Evolutionary conservation across 2,888 invertebrate genomes (phyloP).

Genomic region (Melipona beecheii): DNA sequence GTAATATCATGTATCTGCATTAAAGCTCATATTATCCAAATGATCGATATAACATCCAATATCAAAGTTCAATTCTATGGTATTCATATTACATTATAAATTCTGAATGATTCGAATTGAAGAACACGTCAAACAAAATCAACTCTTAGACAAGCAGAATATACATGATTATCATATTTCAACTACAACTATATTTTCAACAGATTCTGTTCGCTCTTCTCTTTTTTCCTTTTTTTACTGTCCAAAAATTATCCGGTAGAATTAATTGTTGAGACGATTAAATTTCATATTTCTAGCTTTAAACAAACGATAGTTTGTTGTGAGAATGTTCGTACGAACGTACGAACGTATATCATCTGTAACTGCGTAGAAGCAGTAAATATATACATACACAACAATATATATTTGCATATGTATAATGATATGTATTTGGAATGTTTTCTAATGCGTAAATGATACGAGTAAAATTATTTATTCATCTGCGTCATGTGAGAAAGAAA

Average conservation of each 20-base stretch:
- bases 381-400: neutral
- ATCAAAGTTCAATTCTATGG: slow-evolving; percentile 14
- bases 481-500: neutral
- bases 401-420: too few relatives aligned
- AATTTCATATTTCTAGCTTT: slow-evolving; percentile 20
- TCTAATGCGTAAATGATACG: neutral
- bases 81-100: slow-evolving; percentile 1
- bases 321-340: slow-evolving; percentile 5
- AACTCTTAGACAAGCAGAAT: neutral
- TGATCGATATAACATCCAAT: slow-evolving; percentile 1
- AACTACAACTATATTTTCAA: too few relatives aligned
- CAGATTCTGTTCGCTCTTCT: too few relatives aligned
- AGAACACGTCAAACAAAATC: neutral
- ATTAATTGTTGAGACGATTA: neutral
- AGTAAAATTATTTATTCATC: neutral
- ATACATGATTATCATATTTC: neutral
- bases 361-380: slow-evolving; percentile 5
- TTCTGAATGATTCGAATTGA: neutral
- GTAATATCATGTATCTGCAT: neutral
- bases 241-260: neutral
- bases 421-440: slow-evolving; percentile 12
- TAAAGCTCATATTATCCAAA: slow-evolving; percentile 7
- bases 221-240: too few relatives aligned
- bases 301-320: neutral
- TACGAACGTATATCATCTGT: neutral